Percentiles rank a stretch among this genome's conserved stretches.
These are phyloP conservation scores for Parnassius apollo DNA, from an alignment of 2,888 invertebrate genomes.

Conservation along the genomic window DNA sequence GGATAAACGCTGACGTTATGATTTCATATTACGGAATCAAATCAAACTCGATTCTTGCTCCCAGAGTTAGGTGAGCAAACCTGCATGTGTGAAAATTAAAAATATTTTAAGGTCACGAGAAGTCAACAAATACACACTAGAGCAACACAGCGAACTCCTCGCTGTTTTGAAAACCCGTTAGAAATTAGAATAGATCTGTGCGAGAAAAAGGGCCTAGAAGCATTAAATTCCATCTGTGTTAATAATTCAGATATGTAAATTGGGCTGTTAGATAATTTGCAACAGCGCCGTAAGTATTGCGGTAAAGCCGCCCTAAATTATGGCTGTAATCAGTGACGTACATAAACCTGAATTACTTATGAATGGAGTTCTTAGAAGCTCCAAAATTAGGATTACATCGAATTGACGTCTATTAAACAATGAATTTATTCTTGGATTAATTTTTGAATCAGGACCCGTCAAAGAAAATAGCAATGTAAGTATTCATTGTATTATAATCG, in stretches of 20 bases:
- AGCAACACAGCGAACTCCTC: no score
- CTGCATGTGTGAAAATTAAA: no score
- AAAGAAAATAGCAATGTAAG: conserved; percentile 21
- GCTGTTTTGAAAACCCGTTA: no score
- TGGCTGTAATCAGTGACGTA: conserved; percentile 14
- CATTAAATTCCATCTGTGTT: background rate
- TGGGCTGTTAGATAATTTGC: conserved; percentile 20
- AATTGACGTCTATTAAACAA: conserved; percentile 32
- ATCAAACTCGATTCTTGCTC: no score
- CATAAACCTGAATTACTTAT: conserved; percentile 25
- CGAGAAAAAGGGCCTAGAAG: no score
- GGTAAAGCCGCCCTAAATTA: conserved; percentile 7
- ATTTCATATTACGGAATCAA: no score
- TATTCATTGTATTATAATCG: conserved; percentile 25
- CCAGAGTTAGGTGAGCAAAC: no score
- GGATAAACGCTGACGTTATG: no score
- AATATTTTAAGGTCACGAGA: no score
- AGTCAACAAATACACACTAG: no score
- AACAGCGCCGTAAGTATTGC: conserved; percentile 6
- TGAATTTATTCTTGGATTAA: conserved; percentile 32
- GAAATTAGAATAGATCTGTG: no score
- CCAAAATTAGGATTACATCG: conserved; percentile 28
- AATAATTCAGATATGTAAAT: conserved; percentile 10
- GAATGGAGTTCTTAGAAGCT: conserved; percentile 28
- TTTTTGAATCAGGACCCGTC: conserved; percentile 28